These are phyloP conservation scores for Zhengitettix transpicula DNA, from an alignment of 2,888 invertebrate species.

Conservation along the genomic window DNA sequence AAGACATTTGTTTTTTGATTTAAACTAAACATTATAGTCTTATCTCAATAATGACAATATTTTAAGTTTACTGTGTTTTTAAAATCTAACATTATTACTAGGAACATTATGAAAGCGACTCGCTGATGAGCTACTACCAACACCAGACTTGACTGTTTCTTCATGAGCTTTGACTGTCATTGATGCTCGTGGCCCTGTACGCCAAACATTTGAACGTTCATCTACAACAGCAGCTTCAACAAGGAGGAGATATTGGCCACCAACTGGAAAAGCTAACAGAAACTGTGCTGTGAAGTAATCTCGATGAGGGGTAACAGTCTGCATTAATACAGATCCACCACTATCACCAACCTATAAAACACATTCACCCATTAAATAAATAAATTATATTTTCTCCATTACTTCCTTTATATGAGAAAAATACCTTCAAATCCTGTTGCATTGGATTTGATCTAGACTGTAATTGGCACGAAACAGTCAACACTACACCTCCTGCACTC, in stretches of 20 bases:
- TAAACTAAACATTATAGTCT: too few relatives aligned
- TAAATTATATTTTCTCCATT: neutral
- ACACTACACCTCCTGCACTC: constrained; percentile 50
- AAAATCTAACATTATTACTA: too few relatives aligned
- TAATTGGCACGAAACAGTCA: constrained; percentile 49
- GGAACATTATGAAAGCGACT: too few relatives aligned
- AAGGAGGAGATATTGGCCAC: constrained; percentile 56
- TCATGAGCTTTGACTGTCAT: constrained; percentile 60
- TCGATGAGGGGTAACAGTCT: constrained; percentile 74
- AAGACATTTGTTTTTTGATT: too few relatives aligned
- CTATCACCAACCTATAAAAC: constrained; percentile 7
- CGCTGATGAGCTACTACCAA: neutral
- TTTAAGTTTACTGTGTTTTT: too few relatives aligned
- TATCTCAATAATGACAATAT: too few relatives aligned
- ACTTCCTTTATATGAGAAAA: neutral
- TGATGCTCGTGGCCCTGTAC: constrained; percentile 68
- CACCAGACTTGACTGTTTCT: constrained; percentile 22
- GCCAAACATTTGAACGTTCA: constrained; percentile 70
- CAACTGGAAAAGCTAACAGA: constrained; percentile 50
- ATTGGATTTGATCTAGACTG: constrained; percentile 26
- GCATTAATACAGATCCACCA: constrained; percentile 37
- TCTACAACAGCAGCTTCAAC: constrained; percentile 78
- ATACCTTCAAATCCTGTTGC: constrained; percentile 15
- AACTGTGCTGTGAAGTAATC: constrained; percentile 92
- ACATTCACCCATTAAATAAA: constrained; percentile 4